A percentile compares a stretch with the other conserved stretches of the same genome.
These are phyloP conservation scores for Bujurquina vittata DNA, from an alignment of 2,113 vertebrate species.

Conservation along the genomic window DNA sequence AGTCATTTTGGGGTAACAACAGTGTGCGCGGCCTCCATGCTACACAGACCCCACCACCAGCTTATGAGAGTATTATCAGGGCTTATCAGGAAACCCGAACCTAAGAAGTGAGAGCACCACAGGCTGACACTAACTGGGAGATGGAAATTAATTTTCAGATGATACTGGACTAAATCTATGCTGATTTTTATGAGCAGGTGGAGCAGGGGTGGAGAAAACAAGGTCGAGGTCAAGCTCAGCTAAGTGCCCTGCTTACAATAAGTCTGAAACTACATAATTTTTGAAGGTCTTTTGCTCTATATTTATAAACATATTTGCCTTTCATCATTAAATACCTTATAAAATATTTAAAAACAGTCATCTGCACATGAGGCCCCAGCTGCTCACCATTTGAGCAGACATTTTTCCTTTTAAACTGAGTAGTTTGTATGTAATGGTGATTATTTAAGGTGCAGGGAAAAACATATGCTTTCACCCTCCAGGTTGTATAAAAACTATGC, in stretches of 20 bases:
- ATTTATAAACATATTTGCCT: slow-evolving; percentile 17
- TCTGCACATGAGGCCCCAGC: not conserved
- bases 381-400: not conserved
- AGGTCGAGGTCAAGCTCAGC: not conserved
- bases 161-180: slow-evolving; percentile 12
- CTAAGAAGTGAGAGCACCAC: slow-evolving; percentile 36
- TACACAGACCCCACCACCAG: slow-evolving; percentile 88
- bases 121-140: slow-evolving; percentile 2
- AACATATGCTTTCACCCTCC: slow-evolving; percentile 11
- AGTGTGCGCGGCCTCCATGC: slow-evolving; percentile 81
- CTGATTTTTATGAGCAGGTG: slow-evolving; percentile 20
- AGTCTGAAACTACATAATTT: not conserved
- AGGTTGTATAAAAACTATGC: slow-evolving; percentile 17
- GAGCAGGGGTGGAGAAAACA: not conserved
- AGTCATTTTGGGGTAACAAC: slow-evolving; percentile 91
- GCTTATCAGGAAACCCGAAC: slow-evolving; percentile 91
- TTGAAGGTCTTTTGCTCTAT: not conserved
- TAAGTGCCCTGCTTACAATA: not conserved
- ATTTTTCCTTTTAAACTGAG: not conserved
- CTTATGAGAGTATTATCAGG: slow-evolving; percentile 94
- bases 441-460: slow-evolving; percentile 12
- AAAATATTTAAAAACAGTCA: not conserved
- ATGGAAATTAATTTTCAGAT: slow-evolving; percentile 25
- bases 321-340: slow-evolving; percentile 4
- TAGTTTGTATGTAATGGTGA: slow-evolving; percentile 16